phyloP scores from a whole-genome alignment of 2,797 vertebrate species.

The Enteromius treurensis region DNA sequence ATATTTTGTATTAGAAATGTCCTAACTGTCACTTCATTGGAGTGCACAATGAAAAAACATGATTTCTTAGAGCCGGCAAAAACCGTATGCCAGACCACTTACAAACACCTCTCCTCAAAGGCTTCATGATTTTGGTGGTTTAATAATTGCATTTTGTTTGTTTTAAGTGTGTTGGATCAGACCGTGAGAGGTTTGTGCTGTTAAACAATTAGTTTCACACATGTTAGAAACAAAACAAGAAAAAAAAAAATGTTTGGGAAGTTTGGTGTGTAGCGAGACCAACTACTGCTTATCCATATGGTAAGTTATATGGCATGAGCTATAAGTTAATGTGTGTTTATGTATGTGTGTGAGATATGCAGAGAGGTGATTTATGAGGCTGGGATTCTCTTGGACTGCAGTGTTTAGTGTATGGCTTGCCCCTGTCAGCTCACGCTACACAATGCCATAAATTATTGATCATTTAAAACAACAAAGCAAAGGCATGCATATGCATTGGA shows the following conservation, averaged over 20 bases:
- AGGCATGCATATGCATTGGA: slow-evolving; percentile 32
- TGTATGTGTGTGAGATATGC: slow-evolving; percentile 23
- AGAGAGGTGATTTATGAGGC: slow-evolving; percentile 62
- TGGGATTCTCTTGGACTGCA: slow-evolving; percentile 53
- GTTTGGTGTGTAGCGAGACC: neutral
- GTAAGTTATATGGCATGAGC: neutral
- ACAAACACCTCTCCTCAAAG: neutral
- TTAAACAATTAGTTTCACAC: neutral
- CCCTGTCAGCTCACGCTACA: slow-evolving; percentile 64
- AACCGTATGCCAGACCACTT: neutral
- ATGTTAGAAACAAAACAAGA: neutral
- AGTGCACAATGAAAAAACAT: no score
- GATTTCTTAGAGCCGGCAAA: neutral
- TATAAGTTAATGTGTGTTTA: slow-evolving; percentile 28
- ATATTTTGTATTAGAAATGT: neutral
- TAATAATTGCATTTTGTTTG: neutral
- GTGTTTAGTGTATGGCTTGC: slow-evolving; percentile 64
- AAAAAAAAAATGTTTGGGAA: neutral
- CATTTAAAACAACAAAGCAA: slow-evolving; percentile 62
- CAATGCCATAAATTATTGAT: slow-evolving; percentile 67
- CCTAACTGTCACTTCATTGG: no score
- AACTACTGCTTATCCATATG: neutral
- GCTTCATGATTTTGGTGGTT: neutral
- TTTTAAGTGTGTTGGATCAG: neutral
- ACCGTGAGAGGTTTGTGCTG: neutral